These are phyloP conservation scores for Rachycentron canadum DNA, from an alignment of 2,797 vertebrate species.

Conservation along the genomic window DNA sequence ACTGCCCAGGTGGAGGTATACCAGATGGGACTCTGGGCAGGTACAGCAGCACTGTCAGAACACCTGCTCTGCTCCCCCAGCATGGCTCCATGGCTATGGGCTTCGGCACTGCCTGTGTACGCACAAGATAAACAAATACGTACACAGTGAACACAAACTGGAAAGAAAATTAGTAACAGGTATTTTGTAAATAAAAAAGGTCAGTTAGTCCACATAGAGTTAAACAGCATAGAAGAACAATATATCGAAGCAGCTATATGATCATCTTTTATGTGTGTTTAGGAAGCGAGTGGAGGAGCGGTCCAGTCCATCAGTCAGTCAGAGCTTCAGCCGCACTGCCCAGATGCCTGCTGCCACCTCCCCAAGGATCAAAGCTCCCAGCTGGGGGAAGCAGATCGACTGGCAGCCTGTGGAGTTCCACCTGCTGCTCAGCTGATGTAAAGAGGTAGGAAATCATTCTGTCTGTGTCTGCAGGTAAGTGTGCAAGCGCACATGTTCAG, in stretches of 20 bases:
- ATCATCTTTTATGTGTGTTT: background rate
- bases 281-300: background rate
- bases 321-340: conserved; percentile 15
- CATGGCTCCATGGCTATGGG: conserved; percentile 93
- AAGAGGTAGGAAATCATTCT: conserved; percentile 22
- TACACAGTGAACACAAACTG: background rate
- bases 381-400: conserved; percentile 22
- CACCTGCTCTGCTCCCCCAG: conserved; percentile 90
- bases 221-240: background rate
- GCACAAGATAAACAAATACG: conserved; percentile 14
- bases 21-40: conserved; percentile 89
- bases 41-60: conserved; percentile 92
- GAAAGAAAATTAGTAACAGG: background rate
- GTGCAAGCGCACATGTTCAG: background rate
- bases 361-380: conserved; percentile 41
- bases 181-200: too few relatives aligned
- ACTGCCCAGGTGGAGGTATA: conserved; percentile 92
- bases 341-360: conserved; percentile 17
- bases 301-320: background rate
- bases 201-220: background rate
- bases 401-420: conserved; percentile 39
- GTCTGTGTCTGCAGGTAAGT: conserved; percentile 3
- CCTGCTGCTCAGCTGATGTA: conserved; percentile 49
- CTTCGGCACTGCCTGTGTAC: conserved; percentile 78
- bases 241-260: background rate